A percentile compares a stretch with the other conserved stretches of the same genome.
Conservation (phyloP, 2,888 invertebrate species). For the Lobophora halterata region DNA sequence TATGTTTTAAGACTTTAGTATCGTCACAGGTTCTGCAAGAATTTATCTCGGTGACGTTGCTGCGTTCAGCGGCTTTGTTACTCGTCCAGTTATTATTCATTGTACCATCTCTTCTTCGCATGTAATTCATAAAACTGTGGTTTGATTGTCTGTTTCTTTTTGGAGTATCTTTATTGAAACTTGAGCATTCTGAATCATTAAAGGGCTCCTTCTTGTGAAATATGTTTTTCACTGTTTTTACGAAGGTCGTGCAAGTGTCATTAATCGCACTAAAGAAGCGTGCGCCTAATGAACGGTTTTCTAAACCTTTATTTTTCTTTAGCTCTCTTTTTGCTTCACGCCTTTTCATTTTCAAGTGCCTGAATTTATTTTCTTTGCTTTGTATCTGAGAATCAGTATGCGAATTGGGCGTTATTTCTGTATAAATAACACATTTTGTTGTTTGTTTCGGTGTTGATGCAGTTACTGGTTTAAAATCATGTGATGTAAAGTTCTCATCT, state of each 20-base stretch:
- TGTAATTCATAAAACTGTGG: slow-evolving; percentile 63
- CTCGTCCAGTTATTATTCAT: slow-evolving; percentile 25
- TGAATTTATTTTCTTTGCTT: slow-evolving; percentile 12
- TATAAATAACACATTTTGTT: slow-evolving; percentile 7
- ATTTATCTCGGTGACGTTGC: slow-evolving; percentile 28
- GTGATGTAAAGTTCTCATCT: slow-evolving; percentile 15
- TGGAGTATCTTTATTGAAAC: no score
- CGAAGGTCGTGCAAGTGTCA: slow-evolving; percentile 58
- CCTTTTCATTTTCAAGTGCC: slow-evolving; percentile 15
- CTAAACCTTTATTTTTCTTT: slow-evolving; percentile 30
- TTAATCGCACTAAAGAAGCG: slow-evolving; percentile 59
- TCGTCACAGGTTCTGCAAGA: slow-evolving; percentile 62
- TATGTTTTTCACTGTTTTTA: slow-evolving; percentile 58
- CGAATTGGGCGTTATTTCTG: slow-evolving; percentile 3
- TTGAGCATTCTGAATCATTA: slow-evolving; percentile 2
- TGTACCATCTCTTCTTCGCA: slow-evolving; percentile 53
- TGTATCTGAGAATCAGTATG: slow-evolving; percentile 7
- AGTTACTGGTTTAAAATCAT: slow-evolving; percentile 48
- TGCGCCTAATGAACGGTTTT: slow-evolving; percentile 45
- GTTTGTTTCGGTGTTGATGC: slow-evolving; percentile 52
- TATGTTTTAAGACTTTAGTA: slow-evolving; percentile 50
- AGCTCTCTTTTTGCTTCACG: slow-evolving; percentile 13
- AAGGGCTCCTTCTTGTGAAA: slow-evolving; percentile 37
- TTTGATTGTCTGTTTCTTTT: slow-evolving; percentile 30
- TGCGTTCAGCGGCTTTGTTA: slow-evolving; percentile 13